phyloP scores from a whole-genome alignment of 37 sponge, comb jelly and placozoan genomes.

The Petrosia ficiformis region DNA sequence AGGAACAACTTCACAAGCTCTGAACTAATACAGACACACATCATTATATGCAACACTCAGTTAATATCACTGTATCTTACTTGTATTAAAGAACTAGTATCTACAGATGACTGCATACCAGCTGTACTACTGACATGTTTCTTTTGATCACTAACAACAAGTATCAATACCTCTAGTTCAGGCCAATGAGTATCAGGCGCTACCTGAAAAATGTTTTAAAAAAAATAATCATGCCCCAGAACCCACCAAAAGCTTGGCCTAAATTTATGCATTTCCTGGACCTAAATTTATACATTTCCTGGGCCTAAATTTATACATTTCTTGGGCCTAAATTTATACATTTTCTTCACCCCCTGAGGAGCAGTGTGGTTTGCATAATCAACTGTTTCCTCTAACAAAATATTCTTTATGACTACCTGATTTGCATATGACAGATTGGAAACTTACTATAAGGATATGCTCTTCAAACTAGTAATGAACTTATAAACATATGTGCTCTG shows the following conservation, averaged over 20 bases:
- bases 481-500: too few relatives aligned
- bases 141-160: constrained; percentile 90
- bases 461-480: too few relatives aligned
- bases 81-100: constrained; percentile 82
- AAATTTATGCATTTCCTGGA: too few relatives aligned
- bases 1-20: constrained; percentile 80
- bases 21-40: constrained; percentile 26
- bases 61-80: constrained; percentile 7
- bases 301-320: too few relatives aligned
- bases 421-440: too few relatives aligned
- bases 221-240: not conserved
- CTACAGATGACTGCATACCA: constrained; percentile 88
- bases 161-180: constrained; percentile 85
- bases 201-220: constrained; percentile 65
- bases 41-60: not conserved
- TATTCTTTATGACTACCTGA: too few relatives aligned
- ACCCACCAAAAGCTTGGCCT: not conserved
- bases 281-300: too few relatives aligned
- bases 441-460: too few relatives aligned
- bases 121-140: constrained; percentile 86
- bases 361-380: too few relatives aligned
- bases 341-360: too few relatives aligned
- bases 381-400: too few relatives aligned
- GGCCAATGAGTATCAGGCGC: constrained; percentile 89
- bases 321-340: too few relatives aligned